Evolutionary conservation across 2,888 invertebrate genomes (phyloP), one percentile per base, ranked within the genome.

Genomic region (Acanthosoma haemorrhoidale): DNA sequence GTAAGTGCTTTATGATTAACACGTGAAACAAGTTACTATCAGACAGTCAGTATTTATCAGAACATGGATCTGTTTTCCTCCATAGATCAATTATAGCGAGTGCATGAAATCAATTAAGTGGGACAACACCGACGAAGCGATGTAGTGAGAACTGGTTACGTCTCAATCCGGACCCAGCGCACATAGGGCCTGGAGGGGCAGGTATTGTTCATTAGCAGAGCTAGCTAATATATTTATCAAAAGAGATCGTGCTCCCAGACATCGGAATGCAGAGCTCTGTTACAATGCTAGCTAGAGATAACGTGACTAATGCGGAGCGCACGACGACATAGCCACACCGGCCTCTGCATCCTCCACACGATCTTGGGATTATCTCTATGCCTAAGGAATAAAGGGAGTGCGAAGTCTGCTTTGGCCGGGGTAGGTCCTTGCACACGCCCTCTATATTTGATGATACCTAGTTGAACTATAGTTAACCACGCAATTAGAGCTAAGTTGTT

Each of bases 241-340:
- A 51, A 25, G 51, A 51, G 51, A 51, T 51, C 51, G 51, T 51
- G 51, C n/a, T n/a, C n/a, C 51, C 51, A 8, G 9, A 51, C 13
- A 13, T n/a, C 21, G 51, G 3, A 25, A 25, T 25, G 29, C 29
- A 25, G 25, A 21, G 51, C 21, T 25, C 29, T 51, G 51, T 13
- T 51, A 51, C 51, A 51, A 51, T 51, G 51, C 51, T 51, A 21
- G 51, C 51, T 29, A 21, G 25, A 25, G 13, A 51, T 51, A 51
- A 61, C 61, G 61, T 61, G 61, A 61, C 61, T 61, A 61, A 61
- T 61, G 36, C 61, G 36, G 61, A 32, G 32, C 36, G 61, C 61
- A 61, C 61, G 61, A 61, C 51, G 51, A 51, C 29, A n/a, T n/a
- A n/a, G n/a, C n/a, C n/a, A n/a, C n/a, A n/a, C n/a, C n/a, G n/a